Evolutionary conservation across 2,888 invertebrate species (phyloP), one percentile per base, ranked within the genome.

Genomic region (Meliscaeva auricollis): DNA sequence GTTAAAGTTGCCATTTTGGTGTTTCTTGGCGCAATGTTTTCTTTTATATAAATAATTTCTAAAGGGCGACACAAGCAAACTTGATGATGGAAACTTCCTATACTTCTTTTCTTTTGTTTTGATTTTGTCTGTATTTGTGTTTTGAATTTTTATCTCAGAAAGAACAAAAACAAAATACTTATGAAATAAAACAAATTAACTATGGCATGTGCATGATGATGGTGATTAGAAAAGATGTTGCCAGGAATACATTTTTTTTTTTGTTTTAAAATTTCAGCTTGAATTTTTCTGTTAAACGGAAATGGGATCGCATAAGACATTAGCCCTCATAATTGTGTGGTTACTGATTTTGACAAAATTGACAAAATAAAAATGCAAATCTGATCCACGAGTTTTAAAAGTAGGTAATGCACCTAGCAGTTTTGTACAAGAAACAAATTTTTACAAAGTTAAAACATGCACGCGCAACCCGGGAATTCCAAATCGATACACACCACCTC

Each of bases 1-100:
- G 84, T 76, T 80, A 73, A 80, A 80, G 70, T 85, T 80, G 80
- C 80, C 80, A 77, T 85, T 85, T 85, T 69, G 62, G 69, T 81
- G 73, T 81, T 73, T 64, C 76, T 64, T 77, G 66, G 73, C 80
- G 76, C 66, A 58, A 50, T 52, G 46, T 64, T 64, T 62, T 62
- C 30, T 62, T 83, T 79, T 83, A 62, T 69, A 69, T 64, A 58
- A 38, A 69, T 64, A 58, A 38, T 76, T 85, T 72, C 46, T 50
- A 26, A 41, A 17, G 17, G 17, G 11, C 35, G 58, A 58, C 58
- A 58, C 58, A 13, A 58, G 58, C 35, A 58, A 58, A 54, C 54
- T 54, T 54, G 30, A 9, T 54, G 30, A 9, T 30, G 66, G 17
- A 66, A 66, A 38, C 50, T 50, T 66, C 35, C 66, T 66, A 35